These are phyloP conservation scores for Busseola fusca DNA, from an alignment of 2,888 invertebrate species.

Conservation along the genomic window DNA sequence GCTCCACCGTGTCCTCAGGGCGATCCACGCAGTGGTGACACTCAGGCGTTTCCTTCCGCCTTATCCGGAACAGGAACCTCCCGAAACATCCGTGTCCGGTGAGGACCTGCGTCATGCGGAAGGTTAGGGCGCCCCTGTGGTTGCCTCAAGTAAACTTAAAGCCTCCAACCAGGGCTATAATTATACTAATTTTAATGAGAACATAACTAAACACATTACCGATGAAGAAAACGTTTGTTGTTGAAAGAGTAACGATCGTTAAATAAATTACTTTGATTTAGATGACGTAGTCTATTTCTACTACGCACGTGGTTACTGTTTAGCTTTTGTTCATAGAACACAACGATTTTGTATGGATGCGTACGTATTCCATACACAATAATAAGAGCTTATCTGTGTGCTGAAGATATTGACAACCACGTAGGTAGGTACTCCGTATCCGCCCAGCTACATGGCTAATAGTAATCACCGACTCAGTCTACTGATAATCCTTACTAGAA, in stretches of 20 bases:
- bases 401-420: neutral
- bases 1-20: no score
- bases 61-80: no score
- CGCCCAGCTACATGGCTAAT: neutral
- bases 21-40: no score
- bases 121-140: no score
- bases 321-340: no score
- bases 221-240: constrained; percentile 1
- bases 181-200: constrained; percentile 7
- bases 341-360: no score
- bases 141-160: no score
- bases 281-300: constrained; percentile 8
- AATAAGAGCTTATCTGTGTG: neutral
- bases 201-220: constrained; percentile 22
- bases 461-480: constrained; percentile 4
- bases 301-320: neutral
- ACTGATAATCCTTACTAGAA: constrained; percentile 22
- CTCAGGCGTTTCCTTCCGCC: no score
- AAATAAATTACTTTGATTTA: constrained; percentile 14
- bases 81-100: no score
- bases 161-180: no score
- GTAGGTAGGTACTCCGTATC: neutral
- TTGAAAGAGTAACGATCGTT: constrained; percentile 10
- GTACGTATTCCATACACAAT: no score
- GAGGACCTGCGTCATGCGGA: no score